These are phyloP conservation scores for Calameuta pallipes DNA, from an alignment of 2,888 invertebrate genomes.

Conservation along the genomic window DNA sequence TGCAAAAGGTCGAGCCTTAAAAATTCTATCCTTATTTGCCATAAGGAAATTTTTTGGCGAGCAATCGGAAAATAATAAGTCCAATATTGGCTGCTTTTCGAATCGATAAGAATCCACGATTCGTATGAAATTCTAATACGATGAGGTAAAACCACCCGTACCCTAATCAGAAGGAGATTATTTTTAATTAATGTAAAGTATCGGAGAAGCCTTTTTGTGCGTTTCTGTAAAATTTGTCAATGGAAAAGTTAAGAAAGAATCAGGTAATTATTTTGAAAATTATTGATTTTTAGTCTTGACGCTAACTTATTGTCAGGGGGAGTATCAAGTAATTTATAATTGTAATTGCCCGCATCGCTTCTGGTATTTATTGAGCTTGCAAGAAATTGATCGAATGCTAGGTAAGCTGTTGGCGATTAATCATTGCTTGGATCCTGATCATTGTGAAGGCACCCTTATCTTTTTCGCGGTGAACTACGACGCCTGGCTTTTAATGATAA, in stretches of 20 bases:
- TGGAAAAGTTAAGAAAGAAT: neutral
- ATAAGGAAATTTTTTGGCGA: neutral
- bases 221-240: neutral
- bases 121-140: neutral
- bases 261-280: neutral
- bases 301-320: neutral
- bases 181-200: neutral
- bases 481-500: slow-evolving; percentile 5
- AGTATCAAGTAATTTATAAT: neutral
- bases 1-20: neutral
- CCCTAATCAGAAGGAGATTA: neutral
- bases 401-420: neutral
- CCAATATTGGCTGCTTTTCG: neutral
- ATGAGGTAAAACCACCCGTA: neutral
- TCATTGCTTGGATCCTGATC: neutral
- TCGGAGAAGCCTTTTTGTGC: neutral
- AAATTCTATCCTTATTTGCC: neutral
- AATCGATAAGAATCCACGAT: neutral
- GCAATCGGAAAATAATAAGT: neutral
- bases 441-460: slow-evolving; percentile 1
- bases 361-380: neutral
- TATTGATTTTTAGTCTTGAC: neutral
- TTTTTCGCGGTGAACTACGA: neutral
- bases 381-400: neutral
- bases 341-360: neutral